Base-by-base conservation (phyloP, 1,140 invertebrate species). In the Penaeus chinensis region DNA sequence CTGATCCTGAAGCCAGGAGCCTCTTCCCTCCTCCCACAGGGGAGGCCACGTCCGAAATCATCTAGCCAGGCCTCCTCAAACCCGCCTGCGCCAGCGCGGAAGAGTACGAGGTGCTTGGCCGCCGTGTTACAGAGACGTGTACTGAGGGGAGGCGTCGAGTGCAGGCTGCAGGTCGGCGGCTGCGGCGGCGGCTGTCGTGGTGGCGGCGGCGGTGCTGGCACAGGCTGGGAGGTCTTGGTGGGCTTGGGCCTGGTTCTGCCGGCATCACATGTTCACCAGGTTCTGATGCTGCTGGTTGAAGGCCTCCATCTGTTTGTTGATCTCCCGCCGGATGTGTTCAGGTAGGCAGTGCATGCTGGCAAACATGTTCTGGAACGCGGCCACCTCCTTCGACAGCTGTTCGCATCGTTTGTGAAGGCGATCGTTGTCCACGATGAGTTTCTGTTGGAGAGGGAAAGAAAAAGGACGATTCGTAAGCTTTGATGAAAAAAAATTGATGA, bases 391-490 rank as follows among this genome's bases (percentile, higher is more conserved):
- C 76, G 95, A 96, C 82, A 99, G 94, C 65, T 97, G 94, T 91
- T 99, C 97, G 91, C 99, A 96, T 93, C 97, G 95, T 91, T 98
- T 98, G 91, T 98, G 94, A 79, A 99, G 94, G 27, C 96, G 94
- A 90, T 99, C 97, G 93, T 99, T 99, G 92, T 99, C 98, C 90
- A 97, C 95, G 11, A 96, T 93, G 81, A 99, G 93, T 37, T 82
- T 87, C 89, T 89, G 89, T 42, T 42, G 22, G 77, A 37, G 24
- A 37, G 61, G 42, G 61, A 85, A 65, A 88, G n/a, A 71, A 27
- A 79, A 77, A 27, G 18, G 54, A 63, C 37, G 18, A 24, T 83
- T 89, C 69, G 61, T 74, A 85, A 27, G 47, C 63, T 60, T 60
- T 42, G 66, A 76, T 24, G 19, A 11, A 24, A 54, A 42, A 61